phyloP scores from a whole-genome alignment of 2,888 invertebrate genomes.

The Diaphora mendica region DNA sequence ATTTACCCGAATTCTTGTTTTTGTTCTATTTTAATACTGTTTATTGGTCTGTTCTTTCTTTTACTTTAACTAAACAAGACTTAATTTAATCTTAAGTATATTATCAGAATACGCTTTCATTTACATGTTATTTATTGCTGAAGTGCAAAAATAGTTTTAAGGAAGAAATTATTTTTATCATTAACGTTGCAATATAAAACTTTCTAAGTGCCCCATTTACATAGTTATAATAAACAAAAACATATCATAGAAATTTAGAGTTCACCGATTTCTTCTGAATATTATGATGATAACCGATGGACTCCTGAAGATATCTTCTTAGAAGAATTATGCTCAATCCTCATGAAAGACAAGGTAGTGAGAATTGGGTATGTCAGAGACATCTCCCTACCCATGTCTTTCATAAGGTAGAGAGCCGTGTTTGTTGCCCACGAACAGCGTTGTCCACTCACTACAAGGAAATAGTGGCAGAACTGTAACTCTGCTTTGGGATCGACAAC shows the following conservation, averaged over 20 bases:
- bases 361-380: constrained; percentile 88
- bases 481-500: constrained; percentile 28
- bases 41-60: neutral
- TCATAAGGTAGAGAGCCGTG: constrained; percentile 89
- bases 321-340: constrained; percentile 82
- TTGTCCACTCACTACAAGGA: constrained; percentile 22
- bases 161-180: neutral
- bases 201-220: neutral
- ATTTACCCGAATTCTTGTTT: no score
- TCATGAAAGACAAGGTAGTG: constrained; percentile 99
- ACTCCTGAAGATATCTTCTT: constrained; percentile 43
- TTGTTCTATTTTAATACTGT: neutral
- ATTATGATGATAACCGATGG: constrained; percentile 7
- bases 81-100: neutral
- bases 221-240: no score
- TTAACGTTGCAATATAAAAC: neutral
- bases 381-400: constrained; percentile 99
- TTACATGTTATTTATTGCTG: neutral
- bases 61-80: neutral
- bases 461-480: constrained; percentile 35
- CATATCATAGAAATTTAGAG: neutral
- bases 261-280: neutral
- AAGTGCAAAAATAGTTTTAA: neutral
- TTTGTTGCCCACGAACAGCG: constrained; percentile 24
- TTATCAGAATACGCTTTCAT: no score